These are phyloP conservation scores for Drosophila sproati DNA, from an alignment of 1,140 invertebrate species.

Conservation along the genomic window DNA sequence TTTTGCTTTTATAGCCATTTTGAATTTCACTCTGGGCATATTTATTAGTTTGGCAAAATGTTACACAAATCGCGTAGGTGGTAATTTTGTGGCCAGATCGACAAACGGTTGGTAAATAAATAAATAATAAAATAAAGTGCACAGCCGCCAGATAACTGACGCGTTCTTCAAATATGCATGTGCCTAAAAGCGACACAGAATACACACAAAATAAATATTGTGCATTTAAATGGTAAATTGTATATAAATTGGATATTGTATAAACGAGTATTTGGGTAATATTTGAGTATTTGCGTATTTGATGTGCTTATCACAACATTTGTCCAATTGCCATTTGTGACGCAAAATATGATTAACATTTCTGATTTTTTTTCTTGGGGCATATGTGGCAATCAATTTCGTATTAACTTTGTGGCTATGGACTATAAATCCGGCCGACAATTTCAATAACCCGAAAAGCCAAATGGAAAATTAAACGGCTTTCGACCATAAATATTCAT, in stretches of 20 bases:
- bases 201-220: slow-evolving; percentile 17
- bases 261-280: not conserved
- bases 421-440: slow-evolving; percentile 62
- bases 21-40: slow-evolving; percentile 12
- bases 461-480: slow-evolving; percentile 72
- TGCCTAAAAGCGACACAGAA: slow-evolving; percentile 11
- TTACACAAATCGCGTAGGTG: slow-evolving; percentile 60
- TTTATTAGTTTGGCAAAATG: slow-evolving; percentile 71
- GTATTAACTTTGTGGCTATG: slow-evolving; percentile 65
- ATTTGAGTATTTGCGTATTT: slow-evolving; percentile 15
- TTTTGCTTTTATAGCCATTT: slow-evolving; percentile 12
- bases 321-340: slow-evolving; percentile 49
- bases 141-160: slow-evolving; percentile 46
- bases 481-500: slow-evolving; percentile 74
- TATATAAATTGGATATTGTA: too few species aligned
- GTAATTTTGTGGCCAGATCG: slow-evolving; percentile 72
- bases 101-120: slow-evolving; percentile 77
- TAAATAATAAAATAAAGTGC: slow-evolving; percentile 47
- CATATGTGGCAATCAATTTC: slow-evolving; percentile 71
- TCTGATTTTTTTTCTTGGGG: slow-evolving; percentile 16
- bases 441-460: slow-evolving; percentile 73
- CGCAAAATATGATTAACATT: slow-evolving; percentile 16
- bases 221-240: not conserved
- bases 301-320: slow-evolving; percentile 44
- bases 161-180: slow-evolving; percentile 38